phyloP scores from a whole-genome alignment of 2,888 invertebrate species.

The Tetropium fuscum region DNA sequence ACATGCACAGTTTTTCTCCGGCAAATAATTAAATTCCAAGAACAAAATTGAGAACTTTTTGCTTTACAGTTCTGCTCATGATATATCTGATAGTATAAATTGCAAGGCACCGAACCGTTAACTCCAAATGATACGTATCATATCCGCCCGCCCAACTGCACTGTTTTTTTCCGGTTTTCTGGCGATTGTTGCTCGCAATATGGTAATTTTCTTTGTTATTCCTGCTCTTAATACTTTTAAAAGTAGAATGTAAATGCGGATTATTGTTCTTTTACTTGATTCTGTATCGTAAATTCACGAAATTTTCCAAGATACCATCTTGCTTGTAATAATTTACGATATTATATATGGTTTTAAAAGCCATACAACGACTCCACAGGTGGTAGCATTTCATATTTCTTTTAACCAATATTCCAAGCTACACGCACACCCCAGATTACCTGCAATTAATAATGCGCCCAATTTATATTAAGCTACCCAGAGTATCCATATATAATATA shows the following conservation, averaged over 20 bases:
- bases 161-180: constrained; percentile 20
- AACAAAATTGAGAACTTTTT: constrained; percentile 12
- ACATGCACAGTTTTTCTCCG: constrained; percentile 5
- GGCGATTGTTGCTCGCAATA: constrained; percentile 20
- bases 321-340: not conserved
- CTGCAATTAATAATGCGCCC: too few species aligned
- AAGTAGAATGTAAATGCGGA: not conserved
- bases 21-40: constrained; percentile 17
- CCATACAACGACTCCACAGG: not conserved
- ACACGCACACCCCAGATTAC: too few species aligned
- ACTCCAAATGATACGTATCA: constrained; percentile 25
- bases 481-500: too few species aligned
- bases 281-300: constrained; percentile 9
- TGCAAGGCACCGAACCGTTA: constrained; percentile 21
- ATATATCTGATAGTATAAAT: constrained; percentile 23
- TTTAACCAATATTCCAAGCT: too few species aligned
- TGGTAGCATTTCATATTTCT: not conserved
- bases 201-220: constrained; percentile 27
- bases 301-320: constrained; percentile 8
- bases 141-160: constrained; percentile 22
- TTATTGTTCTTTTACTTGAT: not conserved
- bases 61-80: constrained; percentile 1
- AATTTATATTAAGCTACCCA: too few species aligned
- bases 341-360: not conserved
- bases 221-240: constrained; percentile 6